Percentiles rank a stretch among this genome's conserved stretches.
phyloP scores from a whole-genome alignment of 2,113 vertebrate genomes.

The Bubo bubo region DNA sequence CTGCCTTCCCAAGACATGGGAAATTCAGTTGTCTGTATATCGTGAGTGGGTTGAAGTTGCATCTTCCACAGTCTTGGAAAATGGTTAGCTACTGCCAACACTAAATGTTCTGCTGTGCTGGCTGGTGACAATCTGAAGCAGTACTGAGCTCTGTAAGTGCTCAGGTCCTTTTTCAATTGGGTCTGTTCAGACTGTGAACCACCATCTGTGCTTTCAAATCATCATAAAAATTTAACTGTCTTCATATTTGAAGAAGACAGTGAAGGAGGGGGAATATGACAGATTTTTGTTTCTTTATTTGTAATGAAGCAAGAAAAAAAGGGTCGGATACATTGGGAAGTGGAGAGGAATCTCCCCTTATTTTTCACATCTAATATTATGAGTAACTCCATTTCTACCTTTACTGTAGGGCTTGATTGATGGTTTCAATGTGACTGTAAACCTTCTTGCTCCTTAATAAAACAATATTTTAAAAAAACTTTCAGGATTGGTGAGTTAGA shows the following conservation, averaged over 20 bases:
- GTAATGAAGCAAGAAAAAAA: neutral
- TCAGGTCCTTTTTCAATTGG: neutral
- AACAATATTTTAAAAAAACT: neutral
- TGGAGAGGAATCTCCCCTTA: neutral
- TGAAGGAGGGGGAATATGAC: neutral
- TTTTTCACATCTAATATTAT: neutral
- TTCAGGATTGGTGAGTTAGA: neutral
- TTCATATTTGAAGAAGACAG: neutral
- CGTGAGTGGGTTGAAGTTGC: neutral
- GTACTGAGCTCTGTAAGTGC: neutral
- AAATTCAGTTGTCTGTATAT: neutral
- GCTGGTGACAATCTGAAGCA: neutral
- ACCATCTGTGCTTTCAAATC: neutral
- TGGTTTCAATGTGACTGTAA: neutral
- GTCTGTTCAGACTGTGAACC: neutral
- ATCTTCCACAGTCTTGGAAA: neutral
- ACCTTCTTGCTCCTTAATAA: neutral
- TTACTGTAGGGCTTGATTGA: neutral
- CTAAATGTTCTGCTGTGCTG: neutral
- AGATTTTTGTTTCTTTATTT: neutral
- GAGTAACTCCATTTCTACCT: neutral
- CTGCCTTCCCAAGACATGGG: neutral
- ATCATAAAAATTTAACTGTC: neutral
- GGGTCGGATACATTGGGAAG: neutral
- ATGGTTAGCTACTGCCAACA: fast-evolving